These are phyloP conservation scores for Episyrphus balteatus DNA, from an alignment of 1,140 invertebrate species.

Conservation along the genomic window DNA sequence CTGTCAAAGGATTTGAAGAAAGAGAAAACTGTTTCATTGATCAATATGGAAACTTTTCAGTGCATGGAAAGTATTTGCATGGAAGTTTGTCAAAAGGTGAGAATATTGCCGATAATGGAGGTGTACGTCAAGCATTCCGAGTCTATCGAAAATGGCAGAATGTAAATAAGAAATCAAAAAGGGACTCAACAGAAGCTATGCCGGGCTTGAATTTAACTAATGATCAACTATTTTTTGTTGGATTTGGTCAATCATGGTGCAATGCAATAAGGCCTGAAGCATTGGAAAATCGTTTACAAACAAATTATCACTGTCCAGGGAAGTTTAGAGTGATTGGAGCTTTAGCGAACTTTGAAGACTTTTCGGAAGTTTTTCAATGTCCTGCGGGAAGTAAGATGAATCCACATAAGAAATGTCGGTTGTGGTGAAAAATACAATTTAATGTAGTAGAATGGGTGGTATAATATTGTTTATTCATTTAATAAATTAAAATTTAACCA, in stretches of 20 bases:
- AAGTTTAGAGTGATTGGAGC: constrained; percentile 43
- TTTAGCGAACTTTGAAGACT: constrained; percentile 25
- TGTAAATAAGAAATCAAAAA: constrained; percentile 15
- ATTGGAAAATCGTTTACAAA: constrained; percentile 44
- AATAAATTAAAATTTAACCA: no score
- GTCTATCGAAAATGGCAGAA: constrained; percentile 36
- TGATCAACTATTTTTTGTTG: constrained; percentile 70
- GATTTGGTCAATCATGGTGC: constrained; percentile 83
- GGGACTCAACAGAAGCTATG: constrained; percentile 42
- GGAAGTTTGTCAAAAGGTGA: constrained; percentile 49
- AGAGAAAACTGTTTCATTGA: constrained; percentile 72
- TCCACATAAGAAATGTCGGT: constrained; percentile 21
- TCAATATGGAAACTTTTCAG: constrained; percentile 42
- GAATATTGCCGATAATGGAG: constrained; percentile 86
- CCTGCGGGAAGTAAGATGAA: constrained; percentile 17
- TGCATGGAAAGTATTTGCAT: constrained; percentile 40
- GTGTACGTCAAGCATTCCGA: constrained; percentile 70
- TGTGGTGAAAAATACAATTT: constrained; percentile 14
- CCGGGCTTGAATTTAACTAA: constrained; percentile 63
- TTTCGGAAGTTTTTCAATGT: constrained; percentile 20
- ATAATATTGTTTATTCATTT: no score
- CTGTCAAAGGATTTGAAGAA: constrained; percentile 52
- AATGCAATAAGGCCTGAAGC: constrained; percentile 32
- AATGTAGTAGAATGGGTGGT: no score
- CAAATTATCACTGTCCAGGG: constrained; percentile 72